Percentiles rank a stretch among this genome's conserved stretches.
These are phyloP conservation scores for Chlorodrepanis virens DNA, from an alignment of 2,113 vertebrate species.

Conservation along the genomic window DNA sequence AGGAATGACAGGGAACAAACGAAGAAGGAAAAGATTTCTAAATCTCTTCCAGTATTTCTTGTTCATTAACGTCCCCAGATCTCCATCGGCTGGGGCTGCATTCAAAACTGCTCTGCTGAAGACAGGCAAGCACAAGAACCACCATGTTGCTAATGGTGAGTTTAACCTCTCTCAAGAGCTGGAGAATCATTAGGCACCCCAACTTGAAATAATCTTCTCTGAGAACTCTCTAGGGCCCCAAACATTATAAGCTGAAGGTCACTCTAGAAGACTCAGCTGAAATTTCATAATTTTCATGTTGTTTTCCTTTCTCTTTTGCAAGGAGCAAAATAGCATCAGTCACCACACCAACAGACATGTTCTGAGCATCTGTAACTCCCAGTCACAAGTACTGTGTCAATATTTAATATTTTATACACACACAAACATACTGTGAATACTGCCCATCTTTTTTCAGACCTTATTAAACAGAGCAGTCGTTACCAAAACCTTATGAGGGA, in stretches of 20 bases:
- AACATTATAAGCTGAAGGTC: neutral
- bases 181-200: neutral
- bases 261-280: neutral
- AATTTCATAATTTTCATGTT: neutral
- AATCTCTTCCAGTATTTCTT: neutral
- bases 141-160: neutral
- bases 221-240: neutral
- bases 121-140: neutral
- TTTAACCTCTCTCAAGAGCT: neutral
- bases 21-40: neutral
- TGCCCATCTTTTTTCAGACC: neutral
- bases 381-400: neutral
- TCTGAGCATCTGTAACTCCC: neutral
- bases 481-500: neutral
- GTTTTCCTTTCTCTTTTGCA: neutral
- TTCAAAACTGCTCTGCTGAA: neutral
- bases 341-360: neutral
- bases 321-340: neutral
- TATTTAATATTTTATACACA: neutral
- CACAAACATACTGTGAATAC: neutral
- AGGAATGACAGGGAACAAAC: neutral
- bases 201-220: neutral
- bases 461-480: neutral
- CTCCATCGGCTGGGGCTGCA: neutral
- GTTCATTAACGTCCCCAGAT: neutral